phyloP scores from a whole-genome alignment of 1,140 invertebrate genomes.

The Akabosia matsudoensis region DNA sequence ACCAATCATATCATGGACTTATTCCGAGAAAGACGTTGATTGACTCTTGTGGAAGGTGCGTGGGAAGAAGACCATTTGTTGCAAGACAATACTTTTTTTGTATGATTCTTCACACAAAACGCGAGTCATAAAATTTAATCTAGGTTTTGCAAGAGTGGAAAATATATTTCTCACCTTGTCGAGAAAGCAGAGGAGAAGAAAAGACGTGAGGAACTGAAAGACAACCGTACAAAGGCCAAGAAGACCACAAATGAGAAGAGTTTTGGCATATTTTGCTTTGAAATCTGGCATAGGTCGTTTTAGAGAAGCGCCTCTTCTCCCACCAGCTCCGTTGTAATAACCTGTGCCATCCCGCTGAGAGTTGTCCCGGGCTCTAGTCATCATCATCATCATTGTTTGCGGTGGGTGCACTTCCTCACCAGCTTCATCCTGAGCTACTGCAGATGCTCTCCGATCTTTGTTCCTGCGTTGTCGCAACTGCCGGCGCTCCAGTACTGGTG shows the following conservation, averaged over 20 bases:
- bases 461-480: not conserved
- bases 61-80: too few relatives aligned
- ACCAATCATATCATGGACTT: not conserved
- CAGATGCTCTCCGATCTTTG: not conserved
- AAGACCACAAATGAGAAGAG: slow-evolving; percentile 32
- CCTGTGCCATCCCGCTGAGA: not conserved
- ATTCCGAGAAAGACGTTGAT: not conserved
- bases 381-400: slow-evolving; percentile 3
- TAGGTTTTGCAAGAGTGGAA: too few relatives aligned
- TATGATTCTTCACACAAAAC: too few relatives aligned
- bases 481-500: not conserved
- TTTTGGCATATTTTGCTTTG: slow-evolving; percentile 19
- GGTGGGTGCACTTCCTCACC: not conserved
- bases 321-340: not conserved
- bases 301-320: not conserved
- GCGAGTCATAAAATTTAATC: not conserved
- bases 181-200: slow-evolving; percentile 31
- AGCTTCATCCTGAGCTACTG: not conserved
- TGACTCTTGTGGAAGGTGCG: not conserved
- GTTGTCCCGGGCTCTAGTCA: not conserved
- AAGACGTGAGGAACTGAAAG: slow-evolving; percentile 34
- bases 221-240: slow-evolving; percentile 26
- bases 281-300: slow-evolving; percentile 7
- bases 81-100: not conserved
- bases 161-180: slow-evolving; percentile 25